Evolutionary conservation across 2,113 vertebrate species (phyloP).

Genomic region (Chaetodon trifascialis): DNA sequence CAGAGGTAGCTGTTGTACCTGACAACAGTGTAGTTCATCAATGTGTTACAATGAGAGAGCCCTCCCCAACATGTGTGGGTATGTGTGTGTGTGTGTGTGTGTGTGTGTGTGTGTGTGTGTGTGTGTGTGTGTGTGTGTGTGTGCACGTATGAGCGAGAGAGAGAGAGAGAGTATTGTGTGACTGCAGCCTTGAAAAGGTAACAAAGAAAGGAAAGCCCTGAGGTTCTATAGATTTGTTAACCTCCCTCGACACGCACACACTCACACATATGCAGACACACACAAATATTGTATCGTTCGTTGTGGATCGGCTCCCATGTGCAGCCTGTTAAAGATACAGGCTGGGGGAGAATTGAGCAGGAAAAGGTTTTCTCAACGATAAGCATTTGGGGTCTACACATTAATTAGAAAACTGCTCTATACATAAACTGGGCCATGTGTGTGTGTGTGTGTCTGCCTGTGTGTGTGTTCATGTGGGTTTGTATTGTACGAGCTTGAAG

Average conservation of each 20-base stretch:
- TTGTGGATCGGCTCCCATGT: constrained; percentile 54
- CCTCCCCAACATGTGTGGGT: constrained; percentile 57
- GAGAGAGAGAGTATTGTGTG: constrained; percentile 50
- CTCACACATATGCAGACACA: constrained; percentile 28
- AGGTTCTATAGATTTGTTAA: constrained; percentile 70
- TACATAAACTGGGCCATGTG: constrained; percentile 63
- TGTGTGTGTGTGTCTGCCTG: neutral
- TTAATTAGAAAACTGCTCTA: constrained; percentile 77
- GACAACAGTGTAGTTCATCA: constrained; percentile 75
- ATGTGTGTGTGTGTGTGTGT: neutral
- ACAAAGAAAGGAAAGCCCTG: constrained; percentile 73
- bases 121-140: neutral
- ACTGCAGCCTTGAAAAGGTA: constrained; percentile 66
- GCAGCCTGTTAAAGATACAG: constrained; percentile 58
- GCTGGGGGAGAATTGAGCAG: constrained; percentile 39
- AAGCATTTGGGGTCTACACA: constrained; percentile 71
- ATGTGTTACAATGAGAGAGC: constrained; percentile 63
- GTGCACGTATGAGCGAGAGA: neutral
- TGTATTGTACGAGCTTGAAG: constrained; percentile 63
- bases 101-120: constrained; percentile 29
- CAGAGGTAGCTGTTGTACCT: constrained; percentile 68
- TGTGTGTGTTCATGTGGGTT: constrained; percentile 18
- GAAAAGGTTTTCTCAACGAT: constrained; percentile 60
- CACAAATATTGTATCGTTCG: constrained; percentile 16
- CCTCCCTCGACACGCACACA: constrained; percentile 37